phyloP scores from a whole-genome alignment of 2,797 vertebrate species.

The Epinephelus awoara region DNA sequence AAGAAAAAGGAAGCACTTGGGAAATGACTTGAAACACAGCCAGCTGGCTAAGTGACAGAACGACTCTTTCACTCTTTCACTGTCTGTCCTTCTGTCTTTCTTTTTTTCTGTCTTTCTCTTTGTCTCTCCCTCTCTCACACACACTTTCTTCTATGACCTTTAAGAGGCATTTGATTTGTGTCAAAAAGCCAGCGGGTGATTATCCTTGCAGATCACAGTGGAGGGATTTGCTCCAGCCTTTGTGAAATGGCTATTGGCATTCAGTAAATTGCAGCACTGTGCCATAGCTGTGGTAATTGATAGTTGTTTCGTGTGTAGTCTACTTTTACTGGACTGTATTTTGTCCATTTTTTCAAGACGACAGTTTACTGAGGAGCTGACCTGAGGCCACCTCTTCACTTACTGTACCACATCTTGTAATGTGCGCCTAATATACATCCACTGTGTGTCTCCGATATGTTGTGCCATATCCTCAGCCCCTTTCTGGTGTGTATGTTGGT shows the following conservation, averaged over 20 bases:
- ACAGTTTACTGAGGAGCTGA: slow-evolving; percentile 3
- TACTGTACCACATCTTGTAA: no score
- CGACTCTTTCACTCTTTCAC: slow-evolving; percentile 24
- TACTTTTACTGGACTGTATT: background rate
- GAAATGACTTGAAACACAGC: slow-evolving; percentile 77
- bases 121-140: background rate
- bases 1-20: slow-evolving; percentile 71
- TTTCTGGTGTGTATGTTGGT: no score
- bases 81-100: background rate
- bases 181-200: slow-evolving; percentile 51
- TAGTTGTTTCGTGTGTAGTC: slow-evolving; percentile 24
- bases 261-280: slow-evolving; percentile 40
- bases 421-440: no score
- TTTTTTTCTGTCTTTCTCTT: background rate
- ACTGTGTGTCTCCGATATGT: no score
- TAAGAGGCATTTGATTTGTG: slow-evolving; percentile 67
- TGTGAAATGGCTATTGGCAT: slow-evolving; percentile 55
- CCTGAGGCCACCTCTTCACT: background rate
- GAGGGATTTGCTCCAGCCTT: slow-evolving; percentile 50
- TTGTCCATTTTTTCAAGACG: background rate
- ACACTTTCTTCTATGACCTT: slow-evolving; percentile 55
- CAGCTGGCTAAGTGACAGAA: slow-evolving; percentile 65
- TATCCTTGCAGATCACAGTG: slow-evolving; percentile 63
- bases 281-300: slow-evolving; percentile 36
- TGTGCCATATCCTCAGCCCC: no score